These are phyloP conservation scores for Megathymus violae DNA, from an alignment of 1,140 invertebrate species.

Conservation along the genomic window DNA sequence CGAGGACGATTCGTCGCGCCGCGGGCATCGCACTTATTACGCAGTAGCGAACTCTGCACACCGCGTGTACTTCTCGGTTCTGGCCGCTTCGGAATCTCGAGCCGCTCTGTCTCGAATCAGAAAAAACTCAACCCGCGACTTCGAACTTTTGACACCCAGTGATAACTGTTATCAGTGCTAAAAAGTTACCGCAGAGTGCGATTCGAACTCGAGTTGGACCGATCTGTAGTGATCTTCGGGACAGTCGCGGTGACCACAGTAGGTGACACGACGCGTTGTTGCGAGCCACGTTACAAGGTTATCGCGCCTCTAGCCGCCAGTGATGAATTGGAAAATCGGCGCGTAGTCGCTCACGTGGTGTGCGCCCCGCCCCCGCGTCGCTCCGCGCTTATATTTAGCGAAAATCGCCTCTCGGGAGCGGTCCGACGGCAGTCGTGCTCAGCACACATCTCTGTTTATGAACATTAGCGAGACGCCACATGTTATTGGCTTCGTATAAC, in stretches of 20 bases:
- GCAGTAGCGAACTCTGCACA: slow-evolving; percentile 71
- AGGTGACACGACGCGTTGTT: slow-evolving; percentile 59
- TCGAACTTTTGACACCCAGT: slow-evolving; percentile 46
- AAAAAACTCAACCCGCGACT: slow-evolving; percentile 29
- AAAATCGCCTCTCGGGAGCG: slow-evolving; percentile 80
- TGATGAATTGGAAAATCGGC: slow-evolving; percentile 83
- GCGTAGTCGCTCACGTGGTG: slow-evolving; percentile 82
- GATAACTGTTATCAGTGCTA: slow-evolving; percentile 70
- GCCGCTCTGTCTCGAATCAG: slow-evolving; percentile 12
- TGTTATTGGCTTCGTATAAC: slow-evolving; percentile 80
- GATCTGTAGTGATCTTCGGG: slow-evolving; percentile 51
- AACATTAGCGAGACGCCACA: slow-evolving; percentile 77
- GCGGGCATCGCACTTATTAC: slow-evolving; percentile 73
- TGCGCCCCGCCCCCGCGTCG: slow-evolving; percentile 73
- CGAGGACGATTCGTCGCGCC: slow-evolving; percentile 60
- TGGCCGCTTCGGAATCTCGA: slow-evolving; percentile 21
- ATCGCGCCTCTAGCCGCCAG: slow-evolving; percentile 75
- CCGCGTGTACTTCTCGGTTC: slow-evolving; percentile 68
- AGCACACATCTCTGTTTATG: slow-evolving; percentile 76
- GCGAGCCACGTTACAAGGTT: slow-evolving; percentile 81
- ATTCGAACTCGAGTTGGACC: slow-evolving; percentile 47
- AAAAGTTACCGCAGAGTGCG: slow-evolving; percentile 66
- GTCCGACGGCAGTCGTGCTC: slow-evolving; percentile 68
- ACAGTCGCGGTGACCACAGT: slow-evolving; percentile 54
- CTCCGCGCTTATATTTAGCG: slow-evolving; percentile 80